Percentiles rank a stretch among this genome's conserved stretches.
phyloP scores from a whole-genome alignment of 2,888 invertebrate species.

The Phaonia tiefii region DNA sequence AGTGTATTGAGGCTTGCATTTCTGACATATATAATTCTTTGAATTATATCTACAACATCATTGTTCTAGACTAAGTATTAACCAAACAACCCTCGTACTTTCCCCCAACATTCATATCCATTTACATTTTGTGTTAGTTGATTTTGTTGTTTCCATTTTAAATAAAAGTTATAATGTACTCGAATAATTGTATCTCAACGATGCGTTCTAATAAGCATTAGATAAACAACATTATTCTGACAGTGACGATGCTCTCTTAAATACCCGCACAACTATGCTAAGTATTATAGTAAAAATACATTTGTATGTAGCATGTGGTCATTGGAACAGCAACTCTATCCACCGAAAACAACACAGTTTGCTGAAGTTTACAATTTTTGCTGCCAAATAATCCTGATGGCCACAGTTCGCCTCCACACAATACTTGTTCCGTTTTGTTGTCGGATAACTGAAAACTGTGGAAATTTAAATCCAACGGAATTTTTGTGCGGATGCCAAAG shows the following conservation, averaged over 20 bases:
- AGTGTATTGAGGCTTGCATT: no score
- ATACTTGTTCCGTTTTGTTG: not conserved
- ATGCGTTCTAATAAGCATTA: conserved; percentile 45
- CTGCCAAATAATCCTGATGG: conserved; percentile 46
- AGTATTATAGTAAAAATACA: no score
- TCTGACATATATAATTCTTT: no score
- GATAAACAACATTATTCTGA: conserved; percentile 43
- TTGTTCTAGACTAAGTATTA: no score
- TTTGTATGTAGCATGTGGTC: conserved; percentile 13
- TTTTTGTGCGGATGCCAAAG: conserved; percentile 48
- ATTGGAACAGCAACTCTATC: conserved; percentile 21
- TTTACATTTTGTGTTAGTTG: no score
- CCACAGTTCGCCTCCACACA: not conserved
- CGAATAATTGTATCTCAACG: conserved; percentile 47
- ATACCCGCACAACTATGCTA: not conserved
- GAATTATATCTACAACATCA: no score
- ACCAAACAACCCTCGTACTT: no score
- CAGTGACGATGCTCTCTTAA: not conserved
- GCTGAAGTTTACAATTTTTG: conserved; percentile 38
- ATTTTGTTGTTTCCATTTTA: no score
- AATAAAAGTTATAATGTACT: no score
- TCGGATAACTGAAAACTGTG: conserved; percentile 1
- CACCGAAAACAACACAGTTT: not conserved
- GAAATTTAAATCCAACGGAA: conserved; percentile 29
- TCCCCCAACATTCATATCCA: no score